These are phyloP conservation scores for Scarus forsteni DNA, from an alignment of 2,797 vertebrate species.

Conservation along the genomic window DNA sequence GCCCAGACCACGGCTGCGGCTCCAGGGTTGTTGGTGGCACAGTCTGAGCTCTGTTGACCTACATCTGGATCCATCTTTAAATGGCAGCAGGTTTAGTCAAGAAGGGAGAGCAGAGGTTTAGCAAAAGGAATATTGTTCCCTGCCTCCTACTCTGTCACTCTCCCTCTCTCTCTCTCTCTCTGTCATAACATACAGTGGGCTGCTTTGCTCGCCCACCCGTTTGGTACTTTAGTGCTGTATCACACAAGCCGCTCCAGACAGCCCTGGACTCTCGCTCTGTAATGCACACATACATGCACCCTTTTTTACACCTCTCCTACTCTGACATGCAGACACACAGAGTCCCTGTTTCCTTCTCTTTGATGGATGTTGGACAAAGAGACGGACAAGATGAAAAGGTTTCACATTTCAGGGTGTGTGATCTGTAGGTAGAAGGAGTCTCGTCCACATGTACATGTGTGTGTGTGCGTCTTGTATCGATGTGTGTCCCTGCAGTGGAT, in stretches of 20 bases:
- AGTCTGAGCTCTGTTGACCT: conserved; percentile 17
- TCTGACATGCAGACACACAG: conserved; percentile 52
- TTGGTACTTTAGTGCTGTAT: conserved; percentile 55
- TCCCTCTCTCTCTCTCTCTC: conserved; percentile 24
- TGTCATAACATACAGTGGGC: conserved; percentile 37
- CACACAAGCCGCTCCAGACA: conserved; percentile 56
- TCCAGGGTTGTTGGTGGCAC: conserved; percentile 3
- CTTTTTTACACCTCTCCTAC: conserved; percentile 34
- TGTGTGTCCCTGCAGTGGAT: conserved; percentile 41
- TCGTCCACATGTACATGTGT: conserved; percentile 26
- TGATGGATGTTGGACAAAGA: conserved; percentile 77
- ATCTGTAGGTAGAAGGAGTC: conserved; percentile 26
- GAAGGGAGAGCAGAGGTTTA: conserved; percentile 23
- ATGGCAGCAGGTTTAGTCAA: conserved; percentile 21
- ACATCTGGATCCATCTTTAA: conserved; percentile 12
- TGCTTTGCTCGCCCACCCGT: conserved; percentile 61
- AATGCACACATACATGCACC: conserved; percentile 52
- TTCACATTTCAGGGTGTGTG: conserved; percentile 73
- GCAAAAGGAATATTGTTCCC: conserved; percentile 31
- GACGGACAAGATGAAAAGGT: conserved; percentile 69
- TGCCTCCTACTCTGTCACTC: conserved; percentile 33
- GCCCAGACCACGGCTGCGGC: conserved; percentile 9
- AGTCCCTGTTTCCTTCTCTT: conserved; percentile 26
- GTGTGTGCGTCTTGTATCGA: conserved; percentile 27
- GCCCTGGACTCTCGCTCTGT: conserved; percentile 33